Base-by-base conservation (phyloP, 2,888 invertebrate genomes). In the Seira musarum region DNA sequence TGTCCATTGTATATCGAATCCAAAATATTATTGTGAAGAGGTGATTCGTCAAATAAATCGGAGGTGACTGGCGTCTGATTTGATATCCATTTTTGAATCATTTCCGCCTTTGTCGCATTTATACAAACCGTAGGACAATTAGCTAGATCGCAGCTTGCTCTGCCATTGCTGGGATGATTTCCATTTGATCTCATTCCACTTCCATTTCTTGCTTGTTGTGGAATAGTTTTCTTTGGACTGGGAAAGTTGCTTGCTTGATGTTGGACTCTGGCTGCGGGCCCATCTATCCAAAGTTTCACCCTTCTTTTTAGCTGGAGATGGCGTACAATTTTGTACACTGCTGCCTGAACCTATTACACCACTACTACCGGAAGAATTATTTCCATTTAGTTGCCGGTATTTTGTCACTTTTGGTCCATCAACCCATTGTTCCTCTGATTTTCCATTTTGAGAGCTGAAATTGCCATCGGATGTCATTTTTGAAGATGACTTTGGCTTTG, bases 271-370 rank as follows among this genome's bases (percentile, higher is more conserved):
- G 94, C 94, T 91, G 95, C 94, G 0, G 98, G 98, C 0, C 98
- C 98, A 88, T 98, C 98, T 73, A 98, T 94, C 98, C 98, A 98
- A n/a, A 1, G 96, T 96, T 90, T 97, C 98, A 63, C 93, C 91
- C 89, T 95, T 94, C 87, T 94, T 94, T 88, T 83, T 83, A 13
- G 78, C 81, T 22, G 81, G 76, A 19, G 80, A 75, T 46, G 65
- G 70, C 5, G 78, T 22, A 21, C 68, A 64, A 64, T 40, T 63
- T 35, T 57, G 19, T 21, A 70, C 13, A 67, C 57, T 70, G 61
- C 66, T 71, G 53, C 53, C 22, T 46, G 19, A 19, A 70, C 5
- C 65, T 64, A 69, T 46, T 70, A 65, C 87, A 91, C 93, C 0
- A 93, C 92, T 89, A 95, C 94, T 87, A 94, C 94, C 88, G 94